These are phyloP conservation scores for Macroglossus sobrinus DNA, from an alignment of 2,113 vertebrate species.

Conservation along the genomic window DNA sequence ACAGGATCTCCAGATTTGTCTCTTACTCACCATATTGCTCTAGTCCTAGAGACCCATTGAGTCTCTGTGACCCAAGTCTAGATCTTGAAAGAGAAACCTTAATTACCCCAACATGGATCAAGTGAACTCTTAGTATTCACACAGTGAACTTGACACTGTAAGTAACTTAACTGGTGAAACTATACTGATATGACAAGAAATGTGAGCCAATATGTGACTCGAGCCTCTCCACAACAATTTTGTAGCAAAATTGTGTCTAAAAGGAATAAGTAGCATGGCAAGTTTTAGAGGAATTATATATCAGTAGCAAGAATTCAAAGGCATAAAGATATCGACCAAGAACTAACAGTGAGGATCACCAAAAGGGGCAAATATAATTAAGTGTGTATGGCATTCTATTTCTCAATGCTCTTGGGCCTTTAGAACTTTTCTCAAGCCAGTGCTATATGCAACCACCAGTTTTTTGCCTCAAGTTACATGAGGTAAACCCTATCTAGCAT, in stretches of 20 bases:
- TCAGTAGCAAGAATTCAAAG: neutral
- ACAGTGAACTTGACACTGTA: neutral
- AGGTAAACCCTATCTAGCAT: neutral
- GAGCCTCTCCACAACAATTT: neutral
- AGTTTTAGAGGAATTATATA: neutral
- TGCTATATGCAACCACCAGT: accelerated
- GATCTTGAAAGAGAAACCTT: neutral
- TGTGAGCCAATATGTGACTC: neutral
- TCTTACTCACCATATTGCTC: neutral
- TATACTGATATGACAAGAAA: neutral
- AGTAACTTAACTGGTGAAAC: neutral
- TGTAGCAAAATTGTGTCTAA: neutral
- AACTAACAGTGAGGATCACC: neutral
- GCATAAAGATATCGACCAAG: neutral
- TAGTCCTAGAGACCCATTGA: neutral
- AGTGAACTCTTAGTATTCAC: neutral
- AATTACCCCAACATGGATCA: neutral
- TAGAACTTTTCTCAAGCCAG: neutral
- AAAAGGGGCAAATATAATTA: neutral
- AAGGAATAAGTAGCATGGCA: neutral
- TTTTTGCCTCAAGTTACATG: neutral
- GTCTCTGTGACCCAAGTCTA: neutral
- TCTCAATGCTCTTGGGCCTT: neutral
- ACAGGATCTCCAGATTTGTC: neutral
- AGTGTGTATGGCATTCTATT: neutral